phyloP scores from a whole-genome alignment of 2,113 vertebrate genomes.

The Ictalurus furcatus region DNA sequence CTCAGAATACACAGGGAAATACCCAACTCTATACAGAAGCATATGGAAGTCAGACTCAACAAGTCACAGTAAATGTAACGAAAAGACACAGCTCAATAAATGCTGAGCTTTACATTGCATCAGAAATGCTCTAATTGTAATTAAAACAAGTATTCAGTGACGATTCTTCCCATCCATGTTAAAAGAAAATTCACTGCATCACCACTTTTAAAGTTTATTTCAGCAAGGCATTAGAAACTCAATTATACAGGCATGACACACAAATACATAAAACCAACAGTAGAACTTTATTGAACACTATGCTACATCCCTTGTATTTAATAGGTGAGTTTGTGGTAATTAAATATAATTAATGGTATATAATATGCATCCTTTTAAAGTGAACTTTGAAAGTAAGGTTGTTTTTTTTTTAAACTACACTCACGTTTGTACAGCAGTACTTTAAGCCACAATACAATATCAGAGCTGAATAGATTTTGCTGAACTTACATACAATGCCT shows the following conservation, averaged over 20 bases:
- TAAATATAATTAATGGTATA: not conserved
- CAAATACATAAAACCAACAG: not conserved
- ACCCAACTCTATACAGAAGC: not conserved
- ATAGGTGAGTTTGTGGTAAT: not conserved
- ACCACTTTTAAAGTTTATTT: conserved; percentile 40
- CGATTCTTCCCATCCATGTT: not conserved
- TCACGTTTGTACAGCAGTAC: not conserved
- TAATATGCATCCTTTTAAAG: not conserved
- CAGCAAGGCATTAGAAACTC: conserved; percentile 46
- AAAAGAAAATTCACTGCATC: not conserved
- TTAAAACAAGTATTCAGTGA: not conserved
- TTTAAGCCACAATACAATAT: not conserved
- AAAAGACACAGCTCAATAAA: not conserved
- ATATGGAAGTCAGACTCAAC: not conserved
- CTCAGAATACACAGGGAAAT: not conserved
- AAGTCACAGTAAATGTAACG: not conserved
- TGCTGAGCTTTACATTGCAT: too few species aligned
- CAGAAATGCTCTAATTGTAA: not conserved
- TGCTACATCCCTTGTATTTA: conserved; percentile 4
- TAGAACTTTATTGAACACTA: not conserved
- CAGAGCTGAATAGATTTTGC: not conserved
- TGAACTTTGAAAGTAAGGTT: not conserved
- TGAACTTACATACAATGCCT: not conserved
- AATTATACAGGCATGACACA: conserved; percentile 9
- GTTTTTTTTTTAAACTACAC: too few species aligned